phyloP scores from a whole-genome alignment of 64 coral and sea anemone genomes.

The Pocillopora verrucosa region DNA sequence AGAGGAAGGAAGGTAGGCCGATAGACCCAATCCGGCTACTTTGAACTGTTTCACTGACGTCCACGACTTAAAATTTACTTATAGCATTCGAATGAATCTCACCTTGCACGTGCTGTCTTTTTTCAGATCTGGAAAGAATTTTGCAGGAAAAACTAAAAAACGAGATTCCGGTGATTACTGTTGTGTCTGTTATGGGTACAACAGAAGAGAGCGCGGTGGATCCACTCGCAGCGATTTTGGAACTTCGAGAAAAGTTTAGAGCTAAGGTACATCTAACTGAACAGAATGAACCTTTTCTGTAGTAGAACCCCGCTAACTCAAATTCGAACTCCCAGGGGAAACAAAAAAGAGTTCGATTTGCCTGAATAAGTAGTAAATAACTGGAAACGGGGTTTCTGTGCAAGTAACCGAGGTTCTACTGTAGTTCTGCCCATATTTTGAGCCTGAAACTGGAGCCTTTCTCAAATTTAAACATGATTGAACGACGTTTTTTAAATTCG shows the following conservation, averaged over 20 bases:
- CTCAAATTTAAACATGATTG: too few species aligned
- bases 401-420: too few species aligned
- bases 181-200: slow-evolving; percentile 78
- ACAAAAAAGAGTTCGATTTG: too few species aligned
- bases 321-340: too few species aligned
- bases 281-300: too few species aligned
- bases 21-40: background rate
- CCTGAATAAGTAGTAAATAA: too few species aligned
- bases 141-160: slow-evolving; percentile 25
- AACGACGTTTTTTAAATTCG: too few species aligned
- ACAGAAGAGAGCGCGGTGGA: slow-evolving; percentile 91
- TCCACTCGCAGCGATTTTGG: slow-evolving; percentile 67
- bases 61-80: background rate
- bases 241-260: slow-evolving; percentile 53
- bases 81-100: background rate
- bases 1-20: too few species aligned
- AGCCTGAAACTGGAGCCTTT: too few species aligned
- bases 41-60: background rate
- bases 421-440: too few species aligned
- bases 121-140: slow-evolving; percentile 20
- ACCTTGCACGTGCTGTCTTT: background rate
- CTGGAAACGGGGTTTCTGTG: too few species aligned
- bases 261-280: background rate
- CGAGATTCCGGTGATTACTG: slow-evolving; percentile 19
- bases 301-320: too few species aligned